These are phyloP conservation scores for Amphiprion ocellaris DNA, from an alignment of 2,113 vertebrate species.

Conservation along the genomic window DNA sequence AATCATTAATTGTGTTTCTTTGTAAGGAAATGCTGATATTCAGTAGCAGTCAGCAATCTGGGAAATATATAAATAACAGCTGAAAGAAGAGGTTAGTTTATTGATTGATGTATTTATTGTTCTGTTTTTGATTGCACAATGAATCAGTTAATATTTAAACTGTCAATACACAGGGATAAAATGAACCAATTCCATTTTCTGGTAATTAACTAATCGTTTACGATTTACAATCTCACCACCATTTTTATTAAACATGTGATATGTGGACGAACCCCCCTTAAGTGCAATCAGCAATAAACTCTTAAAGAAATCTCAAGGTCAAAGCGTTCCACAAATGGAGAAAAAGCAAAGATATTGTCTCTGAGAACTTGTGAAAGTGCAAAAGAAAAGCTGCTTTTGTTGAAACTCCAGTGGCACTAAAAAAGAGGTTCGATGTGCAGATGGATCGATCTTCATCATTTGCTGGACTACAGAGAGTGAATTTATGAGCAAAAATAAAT, in stretches of 20 bases:
- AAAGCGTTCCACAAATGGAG: neutral
- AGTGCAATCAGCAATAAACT: neutral
- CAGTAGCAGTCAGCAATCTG: no score
- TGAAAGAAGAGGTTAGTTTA: no score
- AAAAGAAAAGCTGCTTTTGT: constrained; percentile 60
- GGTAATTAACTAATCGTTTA: neutral
- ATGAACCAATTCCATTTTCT: no score
- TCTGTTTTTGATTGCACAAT: no score
- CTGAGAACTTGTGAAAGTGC: constrained; percentile 11
- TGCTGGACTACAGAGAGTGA: constrained; percentile 62
- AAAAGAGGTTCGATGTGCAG: constrained; percentile 44
- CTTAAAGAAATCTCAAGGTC: constrained; percentile 12
- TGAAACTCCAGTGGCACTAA: constrained; percentile 57
- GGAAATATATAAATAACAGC: no score
- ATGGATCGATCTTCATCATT: constrained; percentile 76
- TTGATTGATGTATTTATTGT: no score
- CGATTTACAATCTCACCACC: neutral
- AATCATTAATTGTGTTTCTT: neutral
- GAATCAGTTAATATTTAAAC: no score
- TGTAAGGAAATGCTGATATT: neutral
- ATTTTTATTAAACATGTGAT: neutral
- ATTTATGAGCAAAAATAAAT: constrained; percentile 55
- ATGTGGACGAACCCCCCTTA: neutral
- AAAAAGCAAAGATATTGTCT: neutral
- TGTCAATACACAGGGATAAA: no score